Conservation (phyloP, 2,888 invertebrate species). For the Acrocyrtus sp. region DNA sequence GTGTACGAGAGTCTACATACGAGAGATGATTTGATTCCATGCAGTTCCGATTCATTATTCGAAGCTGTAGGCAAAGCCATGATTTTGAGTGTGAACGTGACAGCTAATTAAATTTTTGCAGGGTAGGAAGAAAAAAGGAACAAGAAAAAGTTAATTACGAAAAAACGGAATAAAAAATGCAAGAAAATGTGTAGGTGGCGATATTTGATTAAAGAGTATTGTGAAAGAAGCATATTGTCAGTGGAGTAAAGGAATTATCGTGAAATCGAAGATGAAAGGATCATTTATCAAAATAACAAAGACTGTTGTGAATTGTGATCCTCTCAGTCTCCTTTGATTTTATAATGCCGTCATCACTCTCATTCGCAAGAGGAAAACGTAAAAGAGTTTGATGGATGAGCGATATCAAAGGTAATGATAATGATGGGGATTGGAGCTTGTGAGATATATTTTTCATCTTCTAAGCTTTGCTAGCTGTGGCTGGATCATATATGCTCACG, state of each 20-base stretch:
- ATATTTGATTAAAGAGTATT: neutral
- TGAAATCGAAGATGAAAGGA: neutral
- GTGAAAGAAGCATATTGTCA: too few relatives aligned
- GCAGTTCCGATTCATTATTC: neutral
- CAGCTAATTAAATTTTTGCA: conserved; percentile 37
- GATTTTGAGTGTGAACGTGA: neutral
- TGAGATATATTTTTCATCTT: neutral
- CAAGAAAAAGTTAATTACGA: conserved; percentile 8
- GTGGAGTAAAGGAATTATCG: neutral
- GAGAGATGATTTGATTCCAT: neutral
- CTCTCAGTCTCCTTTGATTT: conserved; percentile 7
- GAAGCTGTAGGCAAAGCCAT: neutral
- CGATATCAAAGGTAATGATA: neutral
- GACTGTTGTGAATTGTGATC: neutral
- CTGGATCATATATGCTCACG: too few relatives aligned
- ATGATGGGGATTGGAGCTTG: neutral
- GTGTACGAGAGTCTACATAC: neutral
- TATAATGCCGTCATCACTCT: neutral
- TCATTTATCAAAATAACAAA: too few relatives aligned
- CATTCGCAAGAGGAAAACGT: neutral
- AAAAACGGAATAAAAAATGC: neutral
- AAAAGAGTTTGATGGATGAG: neutral
- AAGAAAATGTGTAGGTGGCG: neutral
- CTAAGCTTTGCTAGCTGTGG: too few relatives aligned
- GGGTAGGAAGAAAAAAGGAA: neutral